Percentiles rank a stretch among this genome's conserved stretches.
Conservation (phyloP, 1,140 invertebrate genomes). For the Amphibalanus amphitrite region DNA sequence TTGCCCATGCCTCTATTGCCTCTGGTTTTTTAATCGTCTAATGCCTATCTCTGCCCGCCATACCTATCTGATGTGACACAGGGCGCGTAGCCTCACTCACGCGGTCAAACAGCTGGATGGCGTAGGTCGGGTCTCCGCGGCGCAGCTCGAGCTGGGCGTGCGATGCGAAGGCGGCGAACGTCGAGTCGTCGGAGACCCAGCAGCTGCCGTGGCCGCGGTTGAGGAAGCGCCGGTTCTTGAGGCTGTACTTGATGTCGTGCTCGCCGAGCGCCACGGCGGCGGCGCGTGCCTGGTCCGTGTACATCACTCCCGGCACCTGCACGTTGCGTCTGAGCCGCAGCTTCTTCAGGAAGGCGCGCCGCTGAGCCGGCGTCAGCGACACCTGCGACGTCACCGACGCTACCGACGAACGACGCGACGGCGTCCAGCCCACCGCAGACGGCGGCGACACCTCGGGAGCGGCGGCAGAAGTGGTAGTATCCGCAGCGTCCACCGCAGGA, state of each 20-base stretch:
- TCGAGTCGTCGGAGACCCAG: not conserved
- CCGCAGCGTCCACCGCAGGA: too few relatives aligned
- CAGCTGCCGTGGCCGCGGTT: not conserved
- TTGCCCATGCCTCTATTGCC: too few relatives aligned
- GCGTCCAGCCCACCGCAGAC: too few relatives aligned
- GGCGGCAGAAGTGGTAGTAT: not conserved
- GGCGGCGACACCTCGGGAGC: not conserved
- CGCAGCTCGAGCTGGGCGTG: not conserved
- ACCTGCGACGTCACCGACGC: not conserved
- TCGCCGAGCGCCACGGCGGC: not conserved
- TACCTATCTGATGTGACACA: too few relatives aligned
- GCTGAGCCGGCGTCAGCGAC: not conserved
- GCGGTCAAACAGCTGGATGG: not conserved
- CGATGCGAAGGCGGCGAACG: not conserved
- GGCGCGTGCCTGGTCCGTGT: not conserved
- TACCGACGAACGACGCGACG: not conserved
- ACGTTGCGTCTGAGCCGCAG: not conserved
- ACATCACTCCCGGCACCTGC: not conserved
- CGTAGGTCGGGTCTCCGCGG: not conserved
- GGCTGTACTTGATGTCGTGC: not conserved
- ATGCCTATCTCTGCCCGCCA: too few relatives aligned
- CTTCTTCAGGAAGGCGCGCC: not conserved
- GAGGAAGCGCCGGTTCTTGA: not conserved
- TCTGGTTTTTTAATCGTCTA: too few relatives aligned
- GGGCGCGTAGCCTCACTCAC: too few relatives aligned